Evolutionary conservation across 30 jellyfish, hydroid and myxozoan species (phyloP), one percentile per base, ranked within the genome.

Genomic region (Chrysaora quinquecirrha): DNA sequence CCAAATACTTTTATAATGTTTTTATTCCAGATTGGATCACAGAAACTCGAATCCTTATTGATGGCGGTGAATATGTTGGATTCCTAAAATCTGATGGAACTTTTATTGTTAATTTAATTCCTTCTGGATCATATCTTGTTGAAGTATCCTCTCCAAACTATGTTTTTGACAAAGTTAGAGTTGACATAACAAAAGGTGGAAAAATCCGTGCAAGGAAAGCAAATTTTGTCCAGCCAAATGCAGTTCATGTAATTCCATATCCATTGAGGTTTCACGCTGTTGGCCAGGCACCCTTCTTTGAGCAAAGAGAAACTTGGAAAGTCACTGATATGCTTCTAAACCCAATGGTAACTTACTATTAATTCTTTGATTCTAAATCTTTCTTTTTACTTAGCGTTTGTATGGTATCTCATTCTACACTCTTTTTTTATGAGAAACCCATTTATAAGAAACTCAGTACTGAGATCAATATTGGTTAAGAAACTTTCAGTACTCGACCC

Each of bases 261-360:
- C 98, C 98, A 19, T 71, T 91, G 25, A 65, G 95, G 48, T 91
- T 91, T 64, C 86, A 64, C 34, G 96, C 95, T 25, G 63, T 71
- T 43, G 85, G 89, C 24, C 98, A 81, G 46, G 96, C 98, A 3
- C 89, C 96, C 19, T 85, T 91, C 60, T 91, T 91, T 86, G 98
- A 91, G 73, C 70, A 73, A 24, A 66, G 98, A 64, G 98, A 91
- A 80, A 63, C 89, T 20, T 85, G 96, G 98, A 91, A 91, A 56
- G 81, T 85, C 38, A 91, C 96, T 10, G 98, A 91, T 78, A 83
- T 85, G 12, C 91, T 91, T 35, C 78, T 91, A 46, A 91, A 91
- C 75, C 98, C 98, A 6, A 91, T 91, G 98, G 98, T 91, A 85
- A 69, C 52, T 34, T 3, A 38, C 54, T n/a, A n/a, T n/a, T n/a